Evolutionary conservation across 2,113 vertebrate species (phyloP).

Genomic region (Circaetus gallicus): DNA sequence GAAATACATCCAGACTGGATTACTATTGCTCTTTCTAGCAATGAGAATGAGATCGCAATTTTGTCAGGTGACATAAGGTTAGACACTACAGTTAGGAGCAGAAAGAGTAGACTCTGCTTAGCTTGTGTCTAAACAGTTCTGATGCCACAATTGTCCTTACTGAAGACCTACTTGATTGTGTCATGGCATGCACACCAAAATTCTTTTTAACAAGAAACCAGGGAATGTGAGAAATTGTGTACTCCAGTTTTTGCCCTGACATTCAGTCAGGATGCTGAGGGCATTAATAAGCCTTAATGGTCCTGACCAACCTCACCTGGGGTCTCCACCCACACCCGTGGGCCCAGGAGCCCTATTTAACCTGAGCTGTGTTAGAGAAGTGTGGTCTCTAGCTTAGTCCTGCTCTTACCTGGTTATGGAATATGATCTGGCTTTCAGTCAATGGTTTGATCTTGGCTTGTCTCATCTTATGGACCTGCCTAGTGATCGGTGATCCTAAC

Average conservation of each 20-base stretch:
- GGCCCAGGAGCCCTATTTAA: background rate
- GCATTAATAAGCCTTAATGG: background rate
- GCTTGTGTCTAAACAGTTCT: background rate
- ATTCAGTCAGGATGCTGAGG: background rate
- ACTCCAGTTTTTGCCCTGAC: background rate
- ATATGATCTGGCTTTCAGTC: background rate
- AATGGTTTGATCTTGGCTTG: background rate
- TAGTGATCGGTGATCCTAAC: background rate
- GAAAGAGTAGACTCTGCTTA: background rate
- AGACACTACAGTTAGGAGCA: background rate
- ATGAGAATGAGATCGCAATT: background rate
- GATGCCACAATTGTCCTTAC: background rate
- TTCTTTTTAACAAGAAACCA: background rate
- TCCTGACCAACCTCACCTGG: background rate
- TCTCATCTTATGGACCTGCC: background rate
- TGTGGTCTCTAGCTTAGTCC: background rate
- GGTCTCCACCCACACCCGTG: background rate
- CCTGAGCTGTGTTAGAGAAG: background rate
- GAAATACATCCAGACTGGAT: background rate
- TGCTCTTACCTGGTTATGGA: fast-evolving
- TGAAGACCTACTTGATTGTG: background rate
- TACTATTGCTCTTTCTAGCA: background rate
- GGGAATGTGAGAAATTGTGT: background rate
- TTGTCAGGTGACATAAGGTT: background rate
- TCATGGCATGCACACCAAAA: background rate